Percentiles rank a stretch among this genome's conserved stretches.
Conservation (phyloP, 1,140 invertebrate genomes). For the Elysia chlorotica region DNA sequence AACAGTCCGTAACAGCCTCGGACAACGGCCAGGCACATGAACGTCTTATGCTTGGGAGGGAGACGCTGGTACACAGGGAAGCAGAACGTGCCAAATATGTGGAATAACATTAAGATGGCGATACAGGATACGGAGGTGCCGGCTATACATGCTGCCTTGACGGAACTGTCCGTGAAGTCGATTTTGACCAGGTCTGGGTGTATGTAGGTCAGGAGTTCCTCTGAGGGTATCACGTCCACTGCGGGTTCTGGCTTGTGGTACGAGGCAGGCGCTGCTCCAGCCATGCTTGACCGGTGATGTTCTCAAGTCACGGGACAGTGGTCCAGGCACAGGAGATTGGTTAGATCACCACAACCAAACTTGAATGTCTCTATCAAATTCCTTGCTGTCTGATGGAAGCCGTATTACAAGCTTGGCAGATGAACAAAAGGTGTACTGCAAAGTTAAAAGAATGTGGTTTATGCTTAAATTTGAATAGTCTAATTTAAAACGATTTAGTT, state of each 20-base stretch:
- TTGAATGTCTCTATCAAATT: no score
- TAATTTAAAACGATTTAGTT: no score
- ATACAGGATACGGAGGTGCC: slow-evolving; percentile 35
- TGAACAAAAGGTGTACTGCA: no score
- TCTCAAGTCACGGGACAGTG: no score
- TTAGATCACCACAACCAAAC: no score
- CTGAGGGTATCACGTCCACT: not conserved
- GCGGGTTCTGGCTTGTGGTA: not conserved
- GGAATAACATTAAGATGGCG: slow-evolving; percentile 28
- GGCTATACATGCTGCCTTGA: slow-evolving; percentile 32
- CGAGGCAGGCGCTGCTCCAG: not conserved
- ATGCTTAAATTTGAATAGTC: no score
- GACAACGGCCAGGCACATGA: slow-evolving; percentile 52
- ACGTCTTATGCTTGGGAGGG: slow-evolving; percentile 51
- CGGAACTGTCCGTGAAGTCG: slow-evolving; percentile 30
- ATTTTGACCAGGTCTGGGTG: slow-evolving; percentile 36
- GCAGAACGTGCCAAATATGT: slow-evolving; percentile 14
- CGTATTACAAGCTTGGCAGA: no score
- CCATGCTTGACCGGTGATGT: no score
- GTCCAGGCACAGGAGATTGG: no score
- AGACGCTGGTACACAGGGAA: slow-evolving; percentile 36
- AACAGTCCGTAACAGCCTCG: slow-evolving; percentile 49
- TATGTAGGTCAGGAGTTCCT: slow-evolving; percentile 35
- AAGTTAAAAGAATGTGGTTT: no score
- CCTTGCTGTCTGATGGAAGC: no score